phyloP scores from a whole-genome alignment of 2,797 vertebrate species.

The Tokudaia tokunoshimensis region DNA sequence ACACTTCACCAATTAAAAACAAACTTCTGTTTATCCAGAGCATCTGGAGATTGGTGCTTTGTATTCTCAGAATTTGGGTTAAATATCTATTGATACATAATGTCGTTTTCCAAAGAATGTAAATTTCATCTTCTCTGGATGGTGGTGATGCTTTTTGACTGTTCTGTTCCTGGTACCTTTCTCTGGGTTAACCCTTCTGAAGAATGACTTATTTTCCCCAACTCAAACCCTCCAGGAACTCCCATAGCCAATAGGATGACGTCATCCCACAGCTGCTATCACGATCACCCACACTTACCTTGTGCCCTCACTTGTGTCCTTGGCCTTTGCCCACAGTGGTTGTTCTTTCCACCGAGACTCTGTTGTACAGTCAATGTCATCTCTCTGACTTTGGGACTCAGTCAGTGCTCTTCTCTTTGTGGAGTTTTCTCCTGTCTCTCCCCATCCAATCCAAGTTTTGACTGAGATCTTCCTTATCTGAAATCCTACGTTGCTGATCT shows the following conservation, averaged over 20 bases:
- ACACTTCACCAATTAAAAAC: constrained; percentile 51
- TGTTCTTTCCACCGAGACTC: background rate
- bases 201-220: background rate
- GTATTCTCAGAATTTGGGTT: constrained; percentile 46
- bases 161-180: background rate
- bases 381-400: background rate
- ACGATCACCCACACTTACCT: background rate
- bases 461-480: background rate
- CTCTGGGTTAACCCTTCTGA: constrained; percentile 33
- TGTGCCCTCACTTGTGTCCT: background rate
- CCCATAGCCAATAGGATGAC: background rate
- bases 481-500: constrained; percentile 22
- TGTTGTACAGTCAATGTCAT: background rate
- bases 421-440: background rate
- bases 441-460: background rate
- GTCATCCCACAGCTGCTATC: background rate
- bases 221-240: background rate
- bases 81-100: constrained; percentile 54
- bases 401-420: background rate
- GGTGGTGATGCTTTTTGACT: background rate
- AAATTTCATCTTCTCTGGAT: constrained; percentile 16
- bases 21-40: constrained; percentile 56
- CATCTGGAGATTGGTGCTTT: constrained; percentile 32
- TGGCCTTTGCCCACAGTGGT: background rate
- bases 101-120: constrained; percentile 27